Base-by-base conservation (phyloP, 2,797 vertebrate genomes). In the Peromyscus nudipes region DNA sequence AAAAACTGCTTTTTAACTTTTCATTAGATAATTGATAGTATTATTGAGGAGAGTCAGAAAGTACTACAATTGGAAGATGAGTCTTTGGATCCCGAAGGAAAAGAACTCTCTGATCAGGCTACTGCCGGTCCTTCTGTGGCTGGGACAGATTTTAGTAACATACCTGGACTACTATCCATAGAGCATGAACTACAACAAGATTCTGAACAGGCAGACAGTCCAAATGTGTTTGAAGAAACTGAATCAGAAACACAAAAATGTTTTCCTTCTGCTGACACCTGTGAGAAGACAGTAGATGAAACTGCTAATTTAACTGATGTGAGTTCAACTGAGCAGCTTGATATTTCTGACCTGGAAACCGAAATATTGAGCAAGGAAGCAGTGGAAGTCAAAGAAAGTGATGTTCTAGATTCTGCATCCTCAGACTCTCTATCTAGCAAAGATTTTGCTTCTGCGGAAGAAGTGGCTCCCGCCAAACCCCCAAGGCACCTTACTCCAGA, bases 1-100 rank as follows among this genome's bases (percentile, higher is more conserved):
- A 94, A 96, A 94, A 91, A 89, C 43, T 94, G 34, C 80, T 93
- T 94, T 95, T 97, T 80, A 75, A 96, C 89, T 79, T 98, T 79
- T 97, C 92, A 98, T 89, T 97, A 99, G 99, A 99, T 99, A 96
- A 99, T 99, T 95, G 99, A 99, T 97, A 99, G 99, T 99, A 99
- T 99, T 98, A 99, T 99, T 95, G 99, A 99, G 98, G 99, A 99
- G 98, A 99, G 99, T 98, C 99, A 99, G 96, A 99, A 99, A 97
- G 99, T 98, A 89, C 98, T 97, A 23, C 98, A 95, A 31, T 98
- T 98, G 52, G 99, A 99, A 82, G 98, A 98, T 94, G 98, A 99
- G 83, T 98, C 99, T 96, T 98, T 99, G 96, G 98, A 98, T 95
- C 94, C 98, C n/a, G 91, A 95, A 57, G 97, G 93, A 94, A 97